Evolutionary conservation across 2,888 invertebrate genomes (phyloP), one percentile per base, ranked within the genome.

Genomic region (Parelbella ahira): DNA sequence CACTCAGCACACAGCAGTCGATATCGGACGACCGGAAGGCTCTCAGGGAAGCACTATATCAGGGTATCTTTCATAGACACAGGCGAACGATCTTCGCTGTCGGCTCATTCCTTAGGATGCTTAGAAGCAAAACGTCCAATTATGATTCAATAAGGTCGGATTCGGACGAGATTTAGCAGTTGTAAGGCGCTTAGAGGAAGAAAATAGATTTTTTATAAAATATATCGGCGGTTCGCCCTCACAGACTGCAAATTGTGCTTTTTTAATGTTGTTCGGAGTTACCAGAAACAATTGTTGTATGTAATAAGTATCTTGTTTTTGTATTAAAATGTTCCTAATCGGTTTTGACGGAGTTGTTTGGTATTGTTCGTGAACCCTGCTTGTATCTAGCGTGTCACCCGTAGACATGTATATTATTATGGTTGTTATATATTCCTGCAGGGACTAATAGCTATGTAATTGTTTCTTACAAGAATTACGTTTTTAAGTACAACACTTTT

Each of bases 51-150:
- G 93, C 93, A 48, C 81, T 93, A 56, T 93, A 93, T 71, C 92
- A 93, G 78, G 93, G 93, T 74, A 93, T 93, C 67, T 92, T 93
- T 72, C 93, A 93, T 83, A 90, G 93, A 54, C 93, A 93, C 77
- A 86, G 93, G 51, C 88, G 93, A 65, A 93, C 93, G 47, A 93
- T 93, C 56, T 93, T 93, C 67, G 93, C 93, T 3, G 89, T 93
- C 39, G 93, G 93, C 34, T 93, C 93, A 30, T 93, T 93, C 68
- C 81, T 93, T 45, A 89, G 93, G 51, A 93, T 93, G 93, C 75
- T 93, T 52, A 90, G 91, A 58, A 91, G 91, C 66, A 92, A 92
- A 71, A 93, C 93, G 61, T 92, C 93, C 46, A 93, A 93, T 71
- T 93, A 93, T 63, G 93, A 93, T 68, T 93, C 92, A 34, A 93